Base-by-base conservation (phyloP, 2,888 invertebrate species). In the Alloplasta piceator region DNA sequence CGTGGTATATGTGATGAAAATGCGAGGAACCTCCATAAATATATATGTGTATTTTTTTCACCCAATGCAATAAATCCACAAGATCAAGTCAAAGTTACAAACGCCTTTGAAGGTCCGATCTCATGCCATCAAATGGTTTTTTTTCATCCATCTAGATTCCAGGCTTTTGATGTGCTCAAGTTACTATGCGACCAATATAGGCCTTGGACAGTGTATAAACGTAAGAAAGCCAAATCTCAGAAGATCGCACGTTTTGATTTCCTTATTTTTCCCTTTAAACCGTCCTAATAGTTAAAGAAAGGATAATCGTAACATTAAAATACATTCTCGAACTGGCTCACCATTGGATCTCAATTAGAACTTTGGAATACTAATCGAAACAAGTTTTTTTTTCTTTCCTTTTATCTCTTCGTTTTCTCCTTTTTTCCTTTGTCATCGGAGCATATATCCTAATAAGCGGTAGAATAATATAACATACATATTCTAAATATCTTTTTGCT, bases 181-280 rank as follows among this genome's bases (percentile, higher is more conserved):
- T 83, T 72, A 63, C 79, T 75, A 77, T 78, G 68, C 63, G 82
- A 84, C 85, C 84, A 46, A 78, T 26, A 26, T 85, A 85, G 83
- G 85, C 85, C 85, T 82, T 81, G 81, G 80, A 85, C 80, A 83
- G 78, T 80, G 26, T 2, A 82, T 63, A 67, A 58, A 70, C 80
- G 63, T 73, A 68, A 77, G 71, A 78, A 68, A 75, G 64, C 64
- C 64, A 76, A 66, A 52, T 80, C 77, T 78, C 67, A 48, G 41
- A 74, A 66, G 70, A 68, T 26, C 26, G 3, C 26, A 63, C 76
- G 50, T 48, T 38, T 52, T 7, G 39, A 12, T 39, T 63, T 61
- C 6, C n/a, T 48, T 56, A 26, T 38, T 39, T 52, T 12, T 60
- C 52, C 46, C 50, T 50, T 14, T 6, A 9, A 26, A 26, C 26